These are phyloP conservation scores for Octopus bimaculoides DNA, from an alignment of 1,140 invertebrate genomes.

Conservation along the genomic window DNA sequence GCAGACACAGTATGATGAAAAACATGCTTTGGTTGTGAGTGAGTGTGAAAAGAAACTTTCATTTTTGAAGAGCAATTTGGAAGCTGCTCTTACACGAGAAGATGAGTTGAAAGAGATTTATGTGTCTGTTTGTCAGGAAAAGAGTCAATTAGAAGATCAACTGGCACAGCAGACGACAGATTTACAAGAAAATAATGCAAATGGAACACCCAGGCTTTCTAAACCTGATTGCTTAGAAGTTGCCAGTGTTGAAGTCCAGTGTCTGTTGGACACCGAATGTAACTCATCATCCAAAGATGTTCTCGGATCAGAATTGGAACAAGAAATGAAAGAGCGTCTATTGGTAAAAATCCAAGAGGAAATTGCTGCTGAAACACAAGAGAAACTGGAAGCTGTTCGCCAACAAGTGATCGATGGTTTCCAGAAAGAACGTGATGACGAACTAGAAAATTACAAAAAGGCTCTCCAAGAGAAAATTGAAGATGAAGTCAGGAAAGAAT, in stretches of 20 bases:
- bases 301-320: background rate
- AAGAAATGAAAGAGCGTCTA: background rate
- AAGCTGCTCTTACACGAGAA: background rate
- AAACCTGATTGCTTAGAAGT: background rate
- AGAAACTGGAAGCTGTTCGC: background rate
- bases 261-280: background rate
- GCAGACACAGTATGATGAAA: slow-evolving; percentile 15
- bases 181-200: background rate
- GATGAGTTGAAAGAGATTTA: slow-evolving; percentile 49
- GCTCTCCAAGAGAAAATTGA: background rate
- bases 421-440: background rate
- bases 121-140: slow-evolving; percentile 37
- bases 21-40: background rate
- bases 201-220: background rate
- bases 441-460: background rate
- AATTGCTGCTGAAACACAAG: background rate
- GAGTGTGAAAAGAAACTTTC: background rate
- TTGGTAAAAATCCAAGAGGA: background rate
- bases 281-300: background rate
- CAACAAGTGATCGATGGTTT: background rate
- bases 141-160: background rate
- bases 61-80: background rate
- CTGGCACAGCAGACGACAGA: background rate
- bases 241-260: background rate
- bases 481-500: background rate